These are phyloP conservation scores for Arenaria interpres DNA, from an alignment of 2,113 vertebrate genomes.

Conservation along the genomic window DNA sequence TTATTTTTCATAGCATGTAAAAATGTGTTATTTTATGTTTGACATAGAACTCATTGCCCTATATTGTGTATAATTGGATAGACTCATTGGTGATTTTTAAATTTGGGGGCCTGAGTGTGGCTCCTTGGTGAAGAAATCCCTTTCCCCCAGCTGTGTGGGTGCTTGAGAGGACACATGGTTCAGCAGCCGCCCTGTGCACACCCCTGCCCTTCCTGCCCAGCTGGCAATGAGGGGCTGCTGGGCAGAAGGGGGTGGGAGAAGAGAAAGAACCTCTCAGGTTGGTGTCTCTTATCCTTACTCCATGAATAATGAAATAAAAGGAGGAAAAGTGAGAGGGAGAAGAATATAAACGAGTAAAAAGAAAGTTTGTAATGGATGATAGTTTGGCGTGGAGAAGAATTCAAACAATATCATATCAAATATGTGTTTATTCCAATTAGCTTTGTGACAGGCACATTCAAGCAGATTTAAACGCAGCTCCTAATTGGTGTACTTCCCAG, in stretches of 20 bases:
- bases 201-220: not conserved
- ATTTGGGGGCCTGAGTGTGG: not conserved
- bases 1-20: not conserved
- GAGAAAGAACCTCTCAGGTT: not conserved
- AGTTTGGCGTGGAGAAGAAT: not conserved
- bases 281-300: not conserved
- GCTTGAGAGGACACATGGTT: not conserved
- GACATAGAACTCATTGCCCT: not conserved
- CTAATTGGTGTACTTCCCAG: constrained; percentile 48
- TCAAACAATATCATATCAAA: constrained; percentile 15
- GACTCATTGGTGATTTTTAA: not conserved
- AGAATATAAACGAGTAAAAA: not conserved
- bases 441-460: not conserved
- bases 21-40: not conserved
- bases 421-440: constrained; percentile 26
- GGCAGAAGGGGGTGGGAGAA: not conserved
- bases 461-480: constrained; percentile 47
- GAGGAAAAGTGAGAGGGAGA: not conserved
- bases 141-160: not conserved
- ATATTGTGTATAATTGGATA: not conserved
- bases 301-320: not conserved
- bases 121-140: not conserved
- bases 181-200: not conserved
- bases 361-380: not conserved
- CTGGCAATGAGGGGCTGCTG: not conserved